These are phyloP conservation scores for Pterocles burchelli DNA, from an alignment of 2,113 vertebrate genomes.

Conservation along the genomic window DNA sequence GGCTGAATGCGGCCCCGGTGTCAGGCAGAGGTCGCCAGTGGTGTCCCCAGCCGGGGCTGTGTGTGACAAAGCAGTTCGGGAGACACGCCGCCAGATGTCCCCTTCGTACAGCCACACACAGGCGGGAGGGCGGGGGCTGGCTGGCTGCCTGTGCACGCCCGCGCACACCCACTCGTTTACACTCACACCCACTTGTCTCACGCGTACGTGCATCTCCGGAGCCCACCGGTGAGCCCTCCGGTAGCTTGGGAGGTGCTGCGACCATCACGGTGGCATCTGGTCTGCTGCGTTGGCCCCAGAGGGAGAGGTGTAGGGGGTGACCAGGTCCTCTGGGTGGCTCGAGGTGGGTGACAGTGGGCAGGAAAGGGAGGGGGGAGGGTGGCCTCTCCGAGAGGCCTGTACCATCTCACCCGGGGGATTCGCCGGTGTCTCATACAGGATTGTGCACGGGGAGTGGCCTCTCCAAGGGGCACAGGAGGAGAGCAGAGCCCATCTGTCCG, in stretches of 20 bases:
- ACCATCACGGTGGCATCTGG: background rate
- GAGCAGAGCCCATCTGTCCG: background rate
- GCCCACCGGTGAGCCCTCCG: fast-evolving
- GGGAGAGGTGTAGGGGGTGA: background rate
- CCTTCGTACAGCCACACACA: background rate
- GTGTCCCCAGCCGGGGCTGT: background rate
- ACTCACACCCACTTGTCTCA: background rate
- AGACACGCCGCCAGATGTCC: background rate
- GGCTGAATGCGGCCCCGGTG: background rate
- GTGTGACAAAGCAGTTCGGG: background rate
- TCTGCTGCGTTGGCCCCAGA: background rate
- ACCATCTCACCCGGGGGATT: background rate
- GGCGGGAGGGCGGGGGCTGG: background rate
- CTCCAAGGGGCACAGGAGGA: background rate
- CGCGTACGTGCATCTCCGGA: background rate
- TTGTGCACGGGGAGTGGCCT: fast-evolving
- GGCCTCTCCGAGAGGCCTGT: no score
- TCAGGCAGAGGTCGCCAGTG: background rate
- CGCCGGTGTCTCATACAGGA: background rate
- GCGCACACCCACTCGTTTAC: background rate
- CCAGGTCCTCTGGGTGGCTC: background rate
- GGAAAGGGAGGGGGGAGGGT: no score
- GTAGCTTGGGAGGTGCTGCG: background rate
- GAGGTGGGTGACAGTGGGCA: background rate
- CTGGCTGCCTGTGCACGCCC: no score